A percentile compares a stretch with the other conserved stretches of the same genome.
phyloP scores from a whole-genome alignment of 2,797 vertebrate species.

The Sorex maritimensis region DNA sequence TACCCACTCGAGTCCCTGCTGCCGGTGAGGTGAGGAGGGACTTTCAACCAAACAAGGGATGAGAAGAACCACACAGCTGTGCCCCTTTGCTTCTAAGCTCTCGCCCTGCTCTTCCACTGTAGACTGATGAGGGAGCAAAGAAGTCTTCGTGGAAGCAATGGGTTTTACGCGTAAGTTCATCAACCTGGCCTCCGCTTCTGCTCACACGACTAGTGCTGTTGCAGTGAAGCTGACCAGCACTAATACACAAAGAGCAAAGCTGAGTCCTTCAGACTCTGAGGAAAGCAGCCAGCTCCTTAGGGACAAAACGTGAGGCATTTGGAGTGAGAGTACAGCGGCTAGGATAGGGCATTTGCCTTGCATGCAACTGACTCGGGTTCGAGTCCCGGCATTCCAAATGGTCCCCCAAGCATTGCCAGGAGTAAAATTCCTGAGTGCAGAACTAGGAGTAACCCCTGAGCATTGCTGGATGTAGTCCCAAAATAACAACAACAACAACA shows the following conservation, averaged over 20 bases:
- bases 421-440: no score
- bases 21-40: background rate
- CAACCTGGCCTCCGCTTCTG: background rate
- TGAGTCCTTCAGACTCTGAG: background rate
- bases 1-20: background rate
- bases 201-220: background rate
- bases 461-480: no score
- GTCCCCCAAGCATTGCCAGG: no score
- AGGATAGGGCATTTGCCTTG: no score
- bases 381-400: no score
- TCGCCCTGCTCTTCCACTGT: background rate
- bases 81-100: background rate
- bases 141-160: rapidly evolving
- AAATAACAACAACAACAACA: no score
- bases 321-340: no score
- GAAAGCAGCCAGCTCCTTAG: background rate
- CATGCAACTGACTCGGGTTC: no score
- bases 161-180: background rate
- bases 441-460: no score
- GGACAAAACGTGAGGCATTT: background rate
- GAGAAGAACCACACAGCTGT: background rate
- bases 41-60: background rate
- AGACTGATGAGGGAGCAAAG: background rate
- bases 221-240: rapidly evolving
- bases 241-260: background rate